Evolutionary conservation across 2,113 vertebrate genomes (phyloP).

Genomic region (Piprites chloris): DNA sequence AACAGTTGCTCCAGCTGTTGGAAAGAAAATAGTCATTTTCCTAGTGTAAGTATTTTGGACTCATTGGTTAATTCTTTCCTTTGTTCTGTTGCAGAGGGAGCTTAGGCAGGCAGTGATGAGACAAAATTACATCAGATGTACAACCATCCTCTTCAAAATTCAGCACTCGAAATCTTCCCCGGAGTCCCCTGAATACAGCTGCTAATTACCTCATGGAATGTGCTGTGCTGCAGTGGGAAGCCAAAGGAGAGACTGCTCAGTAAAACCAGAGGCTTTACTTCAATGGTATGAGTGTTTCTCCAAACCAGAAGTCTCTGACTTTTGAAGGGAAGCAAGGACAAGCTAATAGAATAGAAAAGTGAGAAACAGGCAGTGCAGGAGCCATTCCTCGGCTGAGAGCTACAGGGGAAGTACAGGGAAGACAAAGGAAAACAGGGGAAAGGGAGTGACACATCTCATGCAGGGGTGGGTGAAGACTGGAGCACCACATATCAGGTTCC

Average conservation of each 20-base stretch:
- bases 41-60: neutral
- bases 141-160: conserved; percentile 24
- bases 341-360: neutral
- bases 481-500: neutral
- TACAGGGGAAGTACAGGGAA: neutral
- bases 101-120: neutral
- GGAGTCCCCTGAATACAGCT: conserved; percentile 2
- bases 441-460: neutral
- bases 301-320: neutral
- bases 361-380: neutral
- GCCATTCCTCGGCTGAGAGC: neutral
- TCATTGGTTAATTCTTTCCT: neutral
- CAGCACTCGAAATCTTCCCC: neutral
- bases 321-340: neutral
- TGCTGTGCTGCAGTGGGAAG: neutral
- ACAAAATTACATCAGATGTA: neutral
- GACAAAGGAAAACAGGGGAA: neutral
- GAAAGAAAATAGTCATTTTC: conserved; percentile 16
- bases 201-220: conserved; percentile 14
- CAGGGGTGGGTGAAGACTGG: neutral
- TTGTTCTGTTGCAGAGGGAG: neutral
- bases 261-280: neutral
- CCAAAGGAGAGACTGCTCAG: neutral
- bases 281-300: neutral
- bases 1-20: neutral